Percentiles rank a stretch among this genome's conserved stretches.
Evolutionary conservation across 2,797 vertebrate genomes (phyloP).

Genomic region (Enteromius anoplus): DNA sequence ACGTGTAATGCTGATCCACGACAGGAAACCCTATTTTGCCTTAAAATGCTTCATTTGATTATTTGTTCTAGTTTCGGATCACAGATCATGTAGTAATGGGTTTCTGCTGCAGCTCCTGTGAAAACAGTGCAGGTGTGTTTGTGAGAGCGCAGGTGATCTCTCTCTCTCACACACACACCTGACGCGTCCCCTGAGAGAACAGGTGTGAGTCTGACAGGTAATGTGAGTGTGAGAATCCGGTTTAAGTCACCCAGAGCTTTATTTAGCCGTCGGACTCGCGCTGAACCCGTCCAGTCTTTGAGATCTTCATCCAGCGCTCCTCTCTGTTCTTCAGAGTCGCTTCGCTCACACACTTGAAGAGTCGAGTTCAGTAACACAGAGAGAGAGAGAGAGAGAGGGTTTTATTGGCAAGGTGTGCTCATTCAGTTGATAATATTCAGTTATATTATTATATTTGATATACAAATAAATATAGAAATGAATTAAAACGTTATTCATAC

Average conservation of each 20-base stretch:
- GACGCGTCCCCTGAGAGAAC: conserved; percentile 11
- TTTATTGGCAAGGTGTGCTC: not conserved
- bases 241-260: conserved; percentile 18
- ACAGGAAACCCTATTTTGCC: not conserved
- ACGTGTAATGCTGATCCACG: not conserved
- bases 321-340: not conserved
- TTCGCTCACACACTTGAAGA: not conserved
- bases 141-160: not conserved
- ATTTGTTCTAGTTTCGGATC: not conserved
- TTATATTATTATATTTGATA: not conserved
- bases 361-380: not conserved
- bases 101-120: not conserved
- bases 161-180: not conserved
- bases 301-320: not conserved
- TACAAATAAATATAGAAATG: not conserved
- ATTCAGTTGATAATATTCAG: not conserved
- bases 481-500: not conserved
- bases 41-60: not conserved
- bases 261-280: not conserved
- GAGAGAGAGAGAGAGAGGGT: not conserved
- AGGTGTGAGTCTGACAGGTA: conserved; percentile 26
- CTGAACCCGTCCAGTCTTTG: conserved; percentile 4
- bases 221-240: conserved; percentile 26
- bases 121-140: conserved; percentile 1
- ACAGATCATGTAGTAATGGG: not conserved